These are phyloP conservation scores for Urocolius indicus DNA, from an alignment of 2,113 vertebrate genomes.

Conservation along the genomic window DNA sequence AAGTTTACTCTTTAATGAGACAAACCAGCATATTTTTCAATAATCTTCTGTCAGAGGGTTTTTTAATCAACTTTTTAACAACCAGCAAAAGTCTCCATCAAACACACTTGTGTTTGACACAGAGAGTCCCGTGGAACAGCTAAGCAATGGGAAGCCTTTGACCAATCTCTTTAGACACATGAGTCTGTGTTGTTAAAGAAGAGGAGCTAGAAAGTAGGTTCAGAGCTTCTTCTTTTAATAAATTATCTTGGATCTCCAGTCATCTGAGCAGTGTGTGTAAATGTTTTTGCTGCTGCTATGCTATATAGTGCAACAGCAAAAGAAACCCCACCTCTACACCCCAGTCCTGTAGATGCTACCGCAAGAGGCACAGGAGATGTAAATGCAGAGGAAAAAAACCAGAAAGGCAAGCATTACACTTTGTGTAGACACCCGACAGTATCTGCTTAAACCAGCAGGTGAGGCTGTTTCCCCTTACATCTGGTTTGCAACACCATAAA, in stretches of 20 bases:
- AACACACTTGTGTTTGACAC: neutral
- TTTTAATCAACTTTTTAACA: neutral
- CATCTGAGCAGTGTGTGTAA: neutral
- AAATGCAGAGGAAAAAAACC: too few relatives aligned
- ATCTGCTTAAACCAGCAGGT: conserved; percentile 28
- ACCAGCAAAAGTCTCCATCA: neutral
- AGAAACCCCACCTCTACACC: neutral
- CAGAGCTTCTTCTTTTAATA: neutral
- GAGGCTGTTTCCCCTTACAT: conserved; percentile 40
- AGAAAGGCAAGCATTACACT: neutral
- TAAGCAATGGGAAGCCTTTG: neutral
- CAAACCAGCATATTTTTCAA: neutral
- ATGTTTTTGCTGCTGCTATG: neutral
- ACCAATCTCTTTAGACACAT: neutral
- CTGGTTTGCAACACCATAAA: neutral
- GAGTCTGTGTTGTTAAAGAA: neutral
- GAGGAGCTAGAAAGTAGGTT: neutral
- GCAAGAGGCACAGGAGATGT: neutral
- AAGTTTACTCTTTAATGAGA: neutral
- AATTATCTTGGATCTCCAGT: neutral
- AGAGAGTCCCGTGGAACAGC: neutral
- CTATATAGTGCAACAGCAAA: neutral
- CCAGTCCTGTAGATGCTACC: neutral
- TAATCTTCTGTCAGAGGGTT: neutral
- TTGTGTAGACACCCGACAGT: neutral